Base-by-base conservation (phyloP, 2,888 invertebrate genomes). In the Synanthedon myopaeformis region DNA sequence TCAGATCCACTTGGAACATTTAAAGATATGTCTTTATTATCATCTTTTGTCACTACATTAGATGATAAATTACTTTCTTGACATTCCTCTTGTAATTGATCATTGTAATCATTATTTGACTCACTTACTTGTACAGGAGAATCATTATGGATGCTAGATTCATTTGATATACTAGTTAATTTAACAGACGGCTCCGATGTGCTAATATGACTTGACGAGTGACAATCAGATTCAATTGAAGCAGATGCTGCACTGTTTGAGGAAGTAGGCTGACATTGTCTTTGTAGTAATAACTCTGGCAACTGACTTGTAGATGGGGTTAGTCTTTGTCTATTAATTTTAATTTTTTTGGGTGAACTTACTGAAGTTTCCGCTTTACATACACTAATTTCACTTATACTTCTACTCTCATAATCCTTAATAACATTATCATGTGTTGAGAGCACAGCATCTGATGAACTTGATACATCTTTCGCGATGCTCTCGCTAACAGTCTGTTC, bases 291-390 rank as follows among this genome's bases (percentile, higher is more conserved):
- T 55, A 61, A 52, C 57, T 58, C 57, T 56, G 61, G 57, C 54
- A 60, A 65, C 55, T 69, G 70, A 58, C 58, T 56, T 55, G 62
- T 61, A 61, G 70, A 69, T 57, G 76, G 64, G 60, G 62, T 63
- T 64, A 64, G 55, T 79, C 81, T 85, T 73, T 82, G 82, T 72
- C 86, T 82, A 69, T 82, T 74, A 62, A 87, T 79, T 70, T 82
- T 87, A 67, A 87, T 84, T 79, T 80, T 87, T 70, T 81, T 86
- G 66, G 74, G 68, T 65, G 84, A 73, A 78, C 75, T 77, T 59
- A 76, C 66, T 55, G 85, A 83, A 54, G 83, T 81, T 74, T 87
- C 87, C 75, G 86, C 84, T 82, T 83, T 81, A 79, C 85, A 84
- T 76, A 85, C 73, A 79, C 78, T 85, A 69, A 82, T 72, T 75